Evolutionary conservation across 2,113 vertebrate genomes (phyloP).

Genomic region (Patagioenas fasciata): DNA sequence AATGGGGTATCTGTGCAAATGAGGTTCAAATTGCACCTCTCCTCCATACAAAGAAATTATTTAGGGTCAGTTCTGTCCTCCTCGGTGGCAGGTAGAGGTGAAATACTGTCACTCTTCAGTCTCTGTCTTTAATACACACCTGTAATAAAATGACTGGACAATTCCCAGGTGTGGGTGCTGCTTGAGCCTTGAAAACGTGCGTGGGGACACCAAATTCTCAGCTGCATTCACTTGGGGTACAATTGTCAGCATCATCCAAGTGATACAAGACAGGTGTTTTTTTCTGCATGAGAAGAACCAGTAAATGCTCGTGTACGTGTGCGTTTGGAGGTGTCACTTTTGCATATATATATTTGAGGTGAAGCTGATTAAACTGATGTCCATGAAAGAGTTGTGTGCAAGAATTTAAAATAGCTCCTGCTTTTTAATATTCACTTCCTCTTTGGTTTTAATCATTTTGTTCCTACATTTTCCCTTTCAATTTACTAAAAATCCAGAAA

Average conservation of each 20-base stretch:
- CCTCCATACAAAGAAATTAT: background rate
- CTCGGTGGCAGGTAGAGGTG: background rate
- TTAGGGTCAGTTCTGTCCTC: background rate
- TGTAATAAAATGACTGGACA: background rate
- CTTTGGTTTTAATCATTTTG: constrained; percentile 81
- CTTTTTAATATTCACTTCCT: constrained; percentile 80
- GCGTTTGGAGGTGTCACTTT: background rate
- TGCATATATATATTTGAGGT: background rate
- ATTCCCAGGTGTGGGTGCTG: background rate
- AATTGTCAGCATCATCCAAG: background rate
- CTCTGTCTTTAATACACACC: background rate
- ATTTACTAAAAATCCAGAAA: constrained; percentile 79
- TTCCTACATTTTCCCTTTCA: constrained; percentile 80
- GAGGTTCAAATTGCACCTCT: background rate
- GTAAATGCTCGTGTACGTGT: background rate
- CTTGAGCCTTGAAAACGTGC: background rate
- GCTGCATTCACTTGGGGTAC: background rate
- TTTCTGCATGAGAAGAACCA: background rate
- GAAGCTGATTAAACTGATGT: constrained; percentile 59
- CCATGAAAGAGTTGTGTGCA: constrained; percentile 25
- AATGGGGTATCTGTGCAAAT: background rate
- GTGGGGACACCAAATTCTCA: background rate
- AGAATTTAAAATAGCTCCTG: constrained; percentile 76
- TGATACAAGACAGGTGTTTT: background rate
- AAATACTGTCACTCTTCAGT: background rate